Evolutionary conservation across 92 coral and sea anemone species (phyloP), one percentile per base, ranked within the genome.

Genomic region (Meandrina meandrites): DNA sequence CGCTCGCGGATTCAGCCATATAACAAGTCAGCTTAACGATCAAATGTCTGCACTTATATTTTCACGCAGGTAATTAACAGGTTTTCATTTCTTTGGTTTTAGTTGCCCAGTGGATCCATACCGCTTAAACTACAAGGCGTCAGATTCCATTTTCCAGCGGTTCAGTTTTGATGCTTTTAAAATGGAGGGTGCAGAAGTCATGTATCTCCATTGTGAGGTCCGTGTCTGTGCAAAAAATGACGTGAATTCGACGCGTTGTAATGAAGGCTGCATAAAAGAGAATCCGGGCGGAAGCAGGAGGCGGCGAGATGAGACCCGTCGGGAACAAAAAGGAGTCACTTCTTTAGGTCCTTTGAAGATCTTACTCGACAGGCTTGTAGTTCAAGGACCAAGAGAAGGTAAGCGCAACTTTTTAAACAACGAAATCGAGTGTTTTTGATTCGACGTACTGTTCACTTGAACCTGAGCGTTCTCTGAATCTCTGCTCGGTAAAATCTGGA

Each of bases 121-220:
- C 56, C 86, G n/a, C n/a, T n/a, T 92, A 34, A 81, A 90, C 85
- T 92, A 92, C 95, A 92, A 92, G 86, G 84, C 27, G 40, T 70
- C 89, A 40, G 72, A 87, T 24, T 81, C 79, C 78, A 15, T 24
- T 30, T 80, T 84, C 54, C 95, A 92, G 79, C 86, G 93, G 42
- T 92, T 92, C 75, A 92, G 93, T 77, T 90, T 92, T 75, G 47
- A 84, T 57, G 93, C 95, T 2, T 92, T 92, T 74, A 87, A 88
- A 31, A 73, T 84, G 18, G 42, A 84, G 7, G 62, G 30, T 1
- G 70, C 87, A 5, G 89, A 86, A n/a, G 93, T 87, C 4, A 88
- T 92, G 84, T 92, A 71, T 68, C 91, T 92, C 57, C 95, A 92
- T 81, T 92, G 95, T 40, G 91, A 90, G 14, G 95, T 90, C 0